Base-by-base conservation (phyloP, 1,140 invertebrate genomes). In the Drosophila ficusphila region DNA sequence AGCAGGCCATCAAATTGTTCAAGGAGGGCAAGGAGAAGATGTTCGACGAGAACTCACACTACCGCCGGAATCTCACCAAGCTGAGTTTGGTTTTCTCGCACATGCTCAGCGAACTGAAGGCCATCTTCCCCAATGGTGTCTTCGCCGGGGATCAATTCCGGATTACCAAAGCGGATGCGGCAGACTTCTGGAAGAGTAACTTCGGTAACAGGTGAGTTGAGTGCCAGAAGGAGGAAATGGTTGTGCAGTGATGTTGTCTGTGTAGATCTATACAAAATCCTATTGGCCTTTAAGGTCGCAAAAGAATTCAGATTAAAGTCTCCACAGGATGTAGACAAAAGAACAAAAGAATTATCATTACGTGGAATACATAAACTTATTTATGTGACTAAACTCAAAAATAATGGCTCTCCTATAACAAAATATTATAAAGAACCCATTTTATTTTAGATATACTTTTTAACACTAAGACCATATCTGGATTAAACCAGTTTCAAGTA, bases 71-170 rank as follows among this genome's bases (percentile, higher is more conserved):
- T 92, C 93, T 99, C 73, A 99, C 98, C 16, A 99, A 99, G 94
- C 94, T 99, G 27, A 99, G 98, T 92, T 94, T 99, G 69, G 98
- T 99, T 44, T 99, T 99, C 93, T 99, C 98, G 91, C 99, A 99
- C 94, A 99, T 99, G 98, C 93, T 99, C 60, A 98, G 97, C 91
- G 99, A 99, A 93, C 92, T 99, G 29, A 99, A 99, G 92, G 98
- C 99, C 12, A 96, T 99, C 72, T 99, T 99, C 92, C 98, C 98
- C 0, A 96, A 96, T 92, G 98, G 98, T 19, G 94, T 95, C 9
- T 99, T 99, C 93, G 96, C 97, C 39, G 98, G 98, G 12, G 98
- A 99, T 92, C 97, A 97, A 91, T 99, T 99, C 92, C 95, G 99
- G 82, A 99, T 99, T 78, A 99, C 99, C 12, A 99, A 99, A 93